Evolutionary conservation across 2,888 invertebrate genomes (phyloP).

Genomic region (Agrotis ipsilon): DNA sequence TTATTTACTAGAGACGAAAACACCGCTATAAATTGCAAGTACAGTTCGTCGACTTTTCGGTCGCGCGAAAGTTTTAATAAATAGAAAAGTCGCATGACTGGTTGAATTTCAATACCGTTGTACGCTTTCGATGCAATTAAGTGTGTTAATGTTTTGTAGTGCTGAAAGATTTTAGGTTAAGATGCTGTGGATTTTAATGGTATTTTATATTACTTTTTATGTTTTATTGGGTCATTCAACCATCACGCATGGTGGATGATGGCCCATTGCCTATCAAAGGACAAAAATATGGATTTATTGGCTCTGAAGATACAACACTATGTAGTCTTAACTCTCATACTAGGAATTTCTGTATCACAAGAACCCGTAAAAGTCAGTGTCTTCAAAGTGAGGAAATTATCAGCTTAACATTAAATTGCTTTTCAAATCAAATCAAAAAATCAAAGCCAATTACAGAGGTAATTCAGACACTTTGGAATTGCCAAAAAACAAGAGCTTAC

Average conservation of each 20-base stretch:
- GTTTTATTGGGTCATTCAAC: not conserved
- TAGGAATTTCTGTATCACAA: too few relatives aligned
- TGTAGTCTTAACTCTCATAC: too few relatives aligned
- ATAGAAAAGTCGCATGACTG: slow-evolving; percentile 53
- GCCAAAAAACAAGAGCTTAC: too few relatives aligned
- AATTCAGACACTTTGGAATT: too few relatives aligned
- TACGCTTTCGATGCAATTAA: slow-evolving; percentile 52
- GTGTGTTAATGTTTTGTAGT: slow-evolving; percentile 41
- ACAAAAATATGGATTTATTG: too few relatives aligned
- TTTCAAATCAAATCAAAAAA: too few relatives aligned
- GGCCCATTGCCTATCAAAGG: not conserved
- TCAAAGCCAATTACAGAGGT: too few relatives aligned
- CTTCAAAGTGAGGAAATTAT: too few relatives aligned
- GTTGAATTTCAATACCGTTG: slow-evolving; percentile 46
- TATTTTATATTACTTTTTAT: not conserved
- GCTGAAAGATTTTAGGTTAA: slow-evolving; percentile 19
- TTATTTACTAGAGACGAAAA: slow-evolving; percentile 73
- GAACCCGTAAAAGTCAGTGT: too few relatives aligned
- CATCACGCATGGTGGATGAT: not conserved
- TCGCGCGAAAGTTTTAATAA: slow-evolving; percentile 66
- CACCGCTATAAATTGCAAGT: slow-evolving; percentile 62
- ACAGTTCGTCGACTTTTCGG: slow-evolving; percentile 69
- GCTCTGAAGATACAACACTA: too few relatives aligned
- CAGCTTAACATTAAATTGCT: too few relatives aligned
- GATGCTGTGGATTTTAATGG: slow-evolving; percentile 1